Evolutionary conservation across 2,113 vertebrate genomes (phyloP).

Genomic region (Chrysemys picta): DNA sequence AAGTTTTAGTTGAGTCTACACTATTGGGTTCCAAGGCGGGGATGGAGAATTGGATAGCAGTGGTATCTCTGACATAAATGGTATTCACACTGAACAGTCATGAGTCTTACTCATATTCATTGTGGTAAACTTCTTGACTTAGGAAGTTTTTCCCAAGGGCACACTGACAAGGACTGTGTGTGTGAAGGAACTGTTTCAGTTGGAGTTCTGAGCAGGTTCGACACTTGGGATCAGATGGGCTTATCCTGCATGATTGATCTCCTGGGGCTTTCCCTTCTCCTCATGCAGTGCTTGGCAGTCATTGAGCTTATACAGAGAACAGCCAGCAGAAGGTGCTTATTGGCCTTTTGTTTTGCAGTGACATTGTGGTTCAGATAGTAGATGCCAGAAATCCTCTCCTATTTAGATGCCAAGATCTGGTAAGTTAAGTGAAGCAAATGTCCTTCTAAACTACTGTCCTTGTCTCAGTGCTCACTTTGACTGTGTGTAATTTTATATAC

Average conservation of each 20-base stretch:
- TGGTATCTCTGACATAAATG: not conserved
- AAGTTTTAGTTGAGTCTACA: not conserved
- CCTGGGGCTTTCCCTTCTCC: not conserved
- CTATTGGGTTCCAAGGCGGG: not conserved
- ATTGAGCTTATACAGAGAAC: not conserved
- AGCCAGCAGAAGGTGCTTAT: not conserved
- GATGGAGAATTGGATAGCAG: not conserved
- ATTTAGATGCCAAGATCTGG: conserved; percentile 94
- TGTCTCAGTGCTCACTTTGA: not conserved
- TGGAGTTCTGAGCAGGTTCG: not conserved
- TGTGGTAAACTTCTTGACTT: not conserved
- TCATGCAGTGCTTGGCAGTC: not conserved
- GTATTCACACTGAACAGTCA: not conserved
- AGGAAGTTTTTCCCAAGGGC: not conserved
- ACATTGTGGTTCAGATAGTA: conserved; percentile 95
- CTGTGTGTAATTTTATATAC: not conserved
- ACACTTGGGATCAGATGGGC: not conserved
- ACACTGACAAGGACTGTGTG: not conserved
- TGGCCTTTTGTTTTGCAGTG: conserved; percentile 80
- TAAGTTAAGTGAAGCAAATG: conserved; percentile 71
- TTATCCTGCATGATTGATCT: too few species aligned
- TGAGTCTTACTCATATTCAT: rapidly evolving
- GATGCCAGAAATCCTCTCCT: conserved; percentile 95
- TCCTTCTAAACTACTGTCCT: not conserved
- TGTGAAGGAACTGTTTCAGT: not conserved